Percentiles rank a stretch among this genome's conserved stretches.
phyloP scores from a whole-genome alignment of 2,797 vertebrate genomes.

The Huso huso region DNA sequence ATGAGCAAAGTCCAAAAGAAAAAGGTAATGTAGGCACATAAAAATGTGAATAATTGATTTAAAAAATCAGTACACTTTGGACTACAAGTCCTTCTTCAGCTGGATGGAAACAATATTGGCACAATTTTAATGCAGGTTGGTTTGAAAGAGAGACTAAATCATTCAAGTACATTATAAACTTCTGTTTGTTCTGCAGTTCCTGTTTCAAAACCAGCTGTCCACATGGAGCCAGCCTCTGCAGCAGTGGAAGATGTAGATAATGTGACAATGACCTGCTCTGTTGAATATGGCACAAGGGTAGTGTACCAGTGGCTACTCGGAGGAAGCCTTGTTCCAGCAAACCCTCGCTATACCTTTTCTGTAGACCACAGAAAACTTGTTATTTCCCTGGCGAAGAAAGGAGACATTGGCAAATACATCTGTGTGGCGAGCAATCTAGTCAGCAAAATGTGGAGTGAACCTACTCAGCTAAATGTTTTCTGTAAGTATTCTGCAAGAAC shows the following conservation, averaged over 20 bases:
- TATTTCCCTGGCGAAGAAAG: constrained; percentile 78
- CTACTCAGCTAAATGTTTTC: constrained; percentile 70
- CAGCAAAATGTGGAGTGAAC: constrained; percentile 61
- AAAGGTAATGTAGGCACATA: no score
- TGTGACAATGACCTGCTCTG: constrained; percentile 74
- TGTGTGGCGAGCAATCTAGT: constrained; percentile 76
- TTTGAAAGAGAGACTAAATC: no score
- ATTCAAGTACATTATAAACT: no score
- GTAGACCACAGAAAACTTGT: constrained; percentile 57
- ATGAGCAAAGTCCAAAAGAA: no score
- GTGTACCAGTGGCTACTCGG: constrained; percentile 77
- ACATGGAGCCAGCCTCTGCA: constrained; percentile 57
- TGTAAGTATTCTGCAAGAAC: constrained; percentile 66
- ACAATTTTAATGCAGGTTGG: no score
- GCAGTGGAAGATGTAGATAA: constrained; percentile 79
- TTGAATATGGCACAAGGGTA: constrained; percentile 68
- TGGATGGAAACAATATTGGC: no score
- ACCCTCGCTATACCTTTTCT: constrained; percentile 61
- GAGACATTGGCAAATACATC: constrained; percentile 76
- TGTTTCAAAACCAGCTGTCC: constrained; percentile 64
- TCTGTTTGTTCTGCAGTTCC: constrained; percentile 55
- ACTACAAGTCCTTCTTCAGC: no score
- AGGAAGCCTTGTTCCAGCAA: constrained; percentile 39
- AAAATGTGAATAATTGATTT: no score
- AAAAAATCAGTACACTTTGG: no score